Conservation (phyloP, 2,797 vertebrate genomes). For the Oreortyx pictus region DNA sequence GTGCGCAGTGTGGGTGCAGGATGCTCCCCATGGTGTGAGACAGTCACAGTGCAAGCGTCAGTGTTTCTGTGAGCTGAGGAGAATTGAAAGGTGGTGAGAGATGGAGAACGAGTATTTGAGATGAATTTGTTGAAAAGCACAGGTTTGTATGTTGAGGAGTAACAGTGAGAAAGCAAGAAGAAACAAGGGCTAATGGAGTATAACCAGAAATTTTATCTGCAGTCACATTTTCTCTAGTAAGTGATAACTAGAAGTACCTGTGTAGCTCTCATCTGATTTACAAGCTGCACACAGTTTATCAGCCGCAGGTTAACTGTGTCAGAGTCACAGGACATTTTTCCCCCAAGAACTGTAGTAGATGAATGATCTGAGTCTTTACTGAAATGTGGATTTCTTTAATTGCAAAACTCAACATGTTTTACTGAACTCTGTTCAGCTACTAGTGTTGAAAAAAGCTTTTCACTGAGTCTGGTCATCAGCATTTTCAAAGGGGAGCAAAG, state of each 20-base stretch:
- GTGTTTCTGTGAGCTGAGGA: neutral
- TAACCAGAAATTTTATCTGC: neutral
- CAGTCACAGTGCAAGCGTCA: neutral
- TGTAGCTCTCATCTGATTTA: neutral
- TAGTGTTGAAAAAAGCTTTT: neutral
- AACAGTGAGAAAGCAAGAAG: neutral
- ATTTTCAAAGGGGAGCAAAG: neutral
- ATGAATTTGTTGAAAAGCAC: neutral
- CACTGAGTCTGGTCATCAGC: neutral
- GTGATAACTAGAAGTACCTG: neutral
- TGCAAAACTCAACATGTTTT: neutral
- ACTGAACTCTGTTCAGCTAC: neutral
- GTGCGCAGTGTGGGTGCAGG: neutral
- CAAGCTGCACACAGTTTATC: neutral
- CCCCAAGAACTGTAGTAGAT: neutral
- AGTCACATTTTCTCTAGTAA: neutral
- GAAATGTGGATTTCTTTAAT: neutral
- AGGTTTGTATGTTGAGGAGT: neutral
- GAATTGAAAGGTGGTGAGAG: neutral
- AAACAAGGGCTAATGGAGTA: neutral
- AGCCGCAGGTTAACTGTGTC: neutral
- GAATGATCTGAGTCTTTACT: rapidly evolving
- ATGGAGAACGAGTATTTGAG: neutral
- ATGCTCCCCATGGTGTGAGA: rapidly evolving
- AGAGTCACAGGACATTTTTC: neutral